Percentiles rank a stretch among this genome's conserved stretches.
Conservation (phyloP, 2,888 invertebrate species). For the Epicampocera succincta region DNA sequence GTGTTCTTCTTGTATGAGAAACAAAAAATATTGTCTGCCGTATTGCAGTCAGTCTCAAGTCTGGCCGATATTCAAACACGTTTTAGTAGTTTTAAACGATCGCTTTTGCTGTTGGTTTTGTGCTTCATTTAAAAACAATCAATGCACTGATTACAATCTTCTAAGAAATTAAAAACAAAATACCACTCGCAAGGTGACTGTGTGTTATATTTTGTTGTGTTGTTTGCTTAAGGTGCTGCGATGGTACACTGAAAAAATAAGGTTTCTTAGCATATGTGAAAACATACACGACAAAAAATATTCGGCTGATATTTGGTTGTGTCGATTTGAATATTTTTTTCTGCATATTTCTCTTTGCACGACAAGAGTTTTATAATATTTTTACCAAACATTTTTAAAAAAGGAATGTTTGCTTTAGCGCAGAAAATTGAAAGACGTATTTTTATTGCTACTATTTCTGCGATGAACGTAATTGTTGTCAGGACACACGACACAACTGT, state of each 20-base stretch:
- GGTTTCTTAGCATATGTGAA: neutral
- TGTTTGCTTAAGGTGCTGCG: conserved; percentile 13
- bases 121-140: conserved; percentile 69
- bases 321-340: too few relatives aligned
- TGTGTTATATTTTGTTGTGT: conserved; percentile 33
- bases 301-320: too few relatives aligned
- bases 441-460: too few relatives aligned
- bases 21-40: neutral
- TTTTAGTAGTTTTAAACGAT: conserved; percentile 48
- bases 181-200: conserved; percentile 28
- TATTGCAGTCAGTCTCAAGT: conserved; percentile 8
- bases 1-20: conserved; percentile 40
- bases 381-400: too few relatives aligned
- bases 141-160: conserved; percentile 67
- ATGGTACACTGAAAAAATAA: conserved; percentile 40
- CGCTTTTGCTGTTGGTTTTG: conserved; percentile 37
- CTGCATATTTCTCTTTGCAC: too few relatives aligned
- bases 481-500: too few relatives aligned
- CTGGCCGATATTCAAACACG: conserved; percentile 59
- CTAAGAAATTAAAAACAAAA: conserved; percentile 52
- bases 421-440: too few relatives aligned
- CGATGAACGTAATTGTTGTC: too few relatives aligned
- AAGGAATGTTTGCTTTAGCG: too few relatives aligned
- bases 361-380: too few relatives aligned
- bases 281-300: neutral